phyloP scores from a whole-genome alignment of 2,797 vertebrate genomes.

The Rhinatrema bivittatum region DNA sequence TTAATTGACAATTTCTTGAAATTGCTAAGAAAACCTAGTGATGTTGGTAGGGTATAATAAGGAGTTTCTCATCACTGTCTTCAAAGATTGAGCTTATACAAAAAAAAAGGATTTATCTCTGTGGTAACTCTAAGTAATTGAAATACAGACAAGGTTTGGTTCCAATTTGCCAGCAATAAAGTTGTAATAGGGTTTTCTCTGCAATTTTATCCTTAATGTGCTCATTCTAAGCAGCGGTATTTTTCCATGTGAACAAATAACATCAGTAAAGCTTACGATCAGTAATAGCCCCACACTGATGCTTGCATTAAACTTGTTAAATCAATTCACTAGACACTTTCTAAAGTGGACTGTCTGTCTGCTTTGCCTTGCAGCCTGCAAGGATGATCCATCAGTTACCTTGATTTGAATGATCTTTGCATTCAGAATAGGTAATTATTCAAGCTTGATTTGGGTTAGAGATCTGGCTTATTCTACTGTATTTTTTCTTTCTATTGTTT shows the following conservation, averaged over 20 bases:
- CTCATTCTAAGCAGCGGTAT: constrained; percentile 88
- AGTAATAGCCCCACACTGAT: constrained; percentile 88
- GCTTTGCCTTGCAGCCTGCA: constrained; percentile 60
- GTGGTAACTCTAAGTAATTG: constrained; percentile 92
- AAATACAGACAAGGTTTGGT: constrained; percentile 93
- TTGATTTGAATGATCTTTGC: constrained; percentile 66
- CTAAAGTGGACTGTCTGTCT: constrained; percentile 81
- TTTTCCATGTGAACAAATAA: constrained; percentile 91
- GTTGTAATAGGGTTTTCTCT: constrained; percentile 93
- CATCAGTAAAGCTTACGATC: constrained; percentile 87
- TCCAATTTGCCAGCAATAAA: constrained; percentile 95
- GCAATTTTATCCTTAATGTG: constrained; percentile 92
- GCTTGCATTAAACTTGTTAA: constrained; percentile 89
- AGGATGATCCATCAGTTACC: constrained; percentile 63
- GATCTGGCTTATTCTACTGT: constrained; percentile 22
- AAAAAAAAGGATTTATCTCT: constrained; percentile 82
- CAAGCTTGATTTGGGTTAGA: constrained; percentile 42
- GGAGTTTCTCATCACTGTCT: constrained; percentile 84
- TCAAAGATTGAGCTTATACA: constrained; percentile 79
- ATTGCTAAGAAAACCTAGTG: constrained; percentile 82
- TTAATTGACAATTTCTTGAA: constrained; percentile 93
- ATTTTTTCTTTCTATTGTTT: neutral
- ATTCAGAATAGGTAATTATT: constrained; percentile 71
- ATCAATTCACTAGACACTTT: constrained; percentile 85
- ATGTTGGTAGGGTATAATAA: constrained; percentile 82